Percentiles rank a stretch among this genome's conserved stretches.
Evolutionary conservation across 2,888 invertebrate genomes (phyloP).

Genomic region (Schizaphis graminum): DNA sequence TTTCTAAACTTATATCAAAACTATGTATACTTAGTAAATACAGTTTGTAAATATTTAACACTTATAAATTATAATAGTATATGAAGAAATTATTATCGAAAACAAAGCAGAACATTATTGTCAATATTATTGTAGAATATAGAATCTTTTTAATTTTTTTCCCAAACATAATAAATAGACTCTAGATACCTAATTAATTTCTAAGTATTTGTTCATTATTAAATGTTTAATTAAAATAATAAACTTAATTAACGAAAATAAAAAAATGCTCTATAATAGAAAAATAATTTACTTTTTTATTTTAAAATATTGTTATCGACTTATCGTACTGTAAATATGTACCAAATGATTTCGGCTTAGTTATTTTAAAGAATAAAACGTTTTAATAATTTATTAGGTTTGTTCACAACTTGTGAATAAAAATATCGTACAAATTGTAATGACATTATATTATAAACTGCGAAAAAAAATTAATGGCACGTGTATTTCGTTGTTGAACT

Average conservation of each 20-base stretch:
- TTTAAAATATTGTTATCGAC: neutral
- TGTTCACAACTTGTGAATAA: neutral
- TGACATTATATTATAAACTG: neutral
- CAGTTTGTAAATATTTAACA: neutral
- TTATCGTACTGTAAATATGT: too few relatives aligned
- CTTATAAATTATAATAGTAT: neutral
- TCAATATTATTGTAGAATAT: neutral
- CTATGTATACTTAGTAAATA: neutral
- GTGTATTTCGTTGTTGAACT: neutral
- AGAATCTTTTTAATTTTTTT: neutral
- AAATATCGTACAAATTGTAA: neutral
- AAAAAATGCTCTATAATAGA: neutral
- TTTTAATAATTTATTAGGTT: neutral
- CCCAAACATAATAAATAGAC: neutral
- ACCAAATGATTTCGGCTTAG: neutral
- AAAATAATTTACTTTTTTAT: neutral
- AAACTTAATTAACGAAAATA: neutral
- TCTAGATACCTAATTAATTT: neutral
- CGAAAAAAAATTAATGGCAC: neutral
- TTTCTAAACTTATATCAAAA: neutral
- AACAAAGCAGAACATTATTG: neutral
- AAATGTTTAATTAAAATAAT: neutral
- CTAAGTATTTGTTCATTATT: neutral
- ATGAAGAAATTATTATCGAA: neutral
- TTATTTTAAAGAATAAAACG: neutral